Evolutionary conservation across 1,140 invertebrate genomes (phyloP), one percentile per base, ranked within the genome.

Genomic region (Euwallacea fornicatus): DNA sequence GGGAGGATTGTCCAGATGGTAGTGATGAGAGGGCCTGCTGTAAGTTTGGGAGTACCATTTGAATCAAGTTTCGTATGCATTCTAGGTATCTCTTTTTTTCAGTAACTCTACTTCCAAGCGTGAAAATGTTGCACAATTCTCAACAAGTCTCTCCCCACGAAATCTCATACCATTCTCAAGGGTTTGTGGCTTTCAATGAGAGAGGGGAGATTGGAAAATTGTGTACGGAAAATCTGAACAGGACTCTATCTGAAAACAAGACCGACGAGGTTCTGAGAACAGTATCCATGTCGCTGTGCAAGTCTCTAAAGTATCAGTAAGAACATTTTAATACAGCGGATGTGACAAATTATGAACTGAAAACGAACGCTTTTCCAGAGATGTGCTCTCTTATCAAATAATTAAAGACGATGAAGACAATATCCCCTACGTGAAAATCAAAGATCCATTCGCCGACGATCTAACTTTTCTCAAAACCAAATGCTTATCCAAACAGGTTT

Each of bases 21-120:
- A 91, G 90, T 72, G 94, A 96, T 74, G 94, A 96, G 80, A 87
- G 89, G 77, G 89, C 90, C 76, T 96, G 94, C 77, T 83, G 93
- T 94, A 83, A 90, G 91, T 88, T n/a, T 7, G 1, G 4, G 21
- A 33, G 4, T 33, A n/a, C 7, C 15, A 15, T 15, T 53, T 10
- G 47, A 50, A 11, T 53, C 50, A 33, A 50, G 47, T 50, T 33
- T 33, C 21, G 21, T 33, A 33, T 33, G 21, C 1, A 33, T 33
- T 33, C 4, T 50, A 13, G 46, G 7, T 6, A 11, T 50, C 4
- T 44, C 47, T 66, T 43, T 44, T 63, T 75, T 78, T 7, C 73
- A 94, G 92, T 95, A 65, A 90, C 89, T 42, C 83, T 95, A 41
- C 87, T 91, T 3, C 88, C 91, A 10, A 88, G 87, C 66, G 82